These are phyloP conservation scores for Kradibia gibbosae DNA, from an alignment of 1,140 invertebrate genomes.

Conservation along the genomic window DNA sequence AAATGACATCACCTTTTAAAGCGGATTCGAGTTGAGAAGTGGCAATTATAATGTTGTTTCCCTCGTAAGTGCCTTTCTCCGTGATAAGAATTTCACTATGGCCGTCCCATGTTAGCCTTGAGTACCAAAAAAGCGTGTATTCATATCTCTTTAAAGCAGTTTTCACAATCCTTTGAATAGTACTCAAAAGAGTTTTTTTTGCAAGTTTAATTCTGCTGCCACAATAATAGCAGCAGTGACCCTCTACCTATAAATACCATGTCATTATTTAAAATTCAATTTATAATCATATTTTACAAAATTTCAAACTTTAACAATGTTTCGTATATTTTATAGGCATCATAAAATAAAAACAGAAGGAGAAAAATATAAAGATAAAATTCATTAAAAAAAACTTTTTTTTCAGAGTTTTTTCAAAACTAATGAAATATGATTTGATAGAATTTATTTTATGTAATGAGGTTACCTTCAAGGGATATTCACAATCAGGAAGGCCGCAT, in stretches of 20 bases:
- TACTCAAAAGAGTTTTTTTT: slow-evolving; percentile 49
- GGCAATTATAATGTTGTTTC: slow-evolving; percentile 55
- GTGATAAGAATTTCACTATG: slow-evolving; percentile 62
- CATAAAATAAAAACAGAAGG: no score
- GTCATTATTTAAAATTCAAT: neutral
- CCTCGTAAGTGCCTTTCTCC: slow-evolving; percentile 60
- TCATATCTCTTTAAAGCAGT: slow-evolving; percentile 54
- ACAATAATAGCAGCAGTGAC: slow-evolving; percentile 68
- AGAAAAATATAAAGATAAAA: no score
- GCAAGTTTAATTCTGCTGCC: slow-evolving; percentile 60
- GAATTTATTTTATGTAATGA: neutral
- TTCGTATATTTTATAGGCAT: no score
- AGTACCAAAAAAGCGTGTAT: slow-evolving; percentile 60
- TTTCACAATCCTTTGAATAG: slow-evolving; percentile 52
- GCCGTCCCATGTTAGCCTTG: slow-evolving; percentile 57
- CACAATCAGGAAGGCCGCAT: slow-evolving; percentile 59
- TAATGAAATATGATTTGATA: neutral
- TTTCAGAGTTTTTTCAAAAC: no score
- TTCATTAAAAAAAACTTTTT: no score
- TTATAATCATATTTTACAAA: no score
- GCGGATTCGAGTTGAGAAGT: slow-evolving; percentile 39
- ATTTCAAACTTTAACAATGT: no score
- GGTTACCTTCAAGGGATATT: slow-evolving; percentile 62
- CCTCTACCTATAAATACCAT: slow-evolving; percentile 63
- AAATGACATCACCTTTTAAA: slow-evolving; percentile 47